phyloP scores from a whole-genome alignment of 2,888 invertebrate species.

The Trissolcus japonicus region DNA sequence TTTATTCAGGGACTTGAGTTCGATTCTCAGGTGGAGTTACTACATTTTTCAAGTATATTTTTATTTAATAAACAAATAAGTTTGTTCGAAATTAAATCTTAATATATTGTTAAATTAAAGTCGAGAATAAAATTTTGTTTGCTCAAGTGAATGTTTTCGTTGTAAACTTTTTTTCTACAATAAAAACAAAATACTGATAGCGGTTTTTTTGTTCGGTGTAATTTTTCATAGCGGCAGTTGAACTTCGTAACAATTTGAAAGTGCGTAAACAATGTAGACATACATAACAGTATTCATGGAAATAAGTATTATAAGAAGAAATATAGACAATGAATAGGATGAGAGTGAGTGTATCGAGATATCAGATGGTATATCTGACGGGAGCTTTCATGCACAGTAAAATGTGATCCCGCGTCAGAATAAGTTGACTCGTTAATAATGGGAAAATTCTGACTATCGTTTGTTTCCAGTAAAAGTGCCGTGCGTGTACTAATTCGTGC shows the following conservation, averaged over 20 bases:
- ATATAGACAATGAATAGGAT: not conserved
- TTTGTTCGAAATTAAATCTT: no score
- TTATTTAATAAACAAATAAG: no score
- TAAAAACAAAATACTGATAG: not conserved
- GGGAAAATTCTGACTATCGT: conserved; percentile 46
- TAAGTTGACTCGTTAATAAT: conserved; percentile 31
- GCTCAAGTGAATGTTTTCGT: no score
- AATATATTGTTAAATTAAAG: no score
- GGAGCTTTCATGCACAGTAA: conserved; percentile 19
- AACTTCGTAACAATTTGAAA: no score
- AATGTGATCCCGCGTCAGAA: conserved; percentile 41
- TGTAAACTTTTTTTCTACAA: not conserved
- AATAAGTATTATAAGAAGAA: not conserved
- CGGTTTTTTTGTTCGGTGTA: no score
- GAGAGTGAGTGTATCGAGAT: conserved; percentile 32
- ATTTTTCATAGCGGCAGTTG: not conserved
- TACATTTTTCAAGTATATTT: no score
- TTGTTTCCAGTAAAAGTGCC: conserved; percentile 46
- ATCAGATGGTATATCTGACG: conserved; percentile 22
- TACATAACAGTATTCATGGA: no score
- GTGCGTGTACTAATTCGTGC: conserved; percentile 9
- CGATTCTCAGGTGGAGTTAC: no score
- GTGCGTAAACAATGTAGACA: no score
- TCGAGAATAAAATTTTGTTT: no score
- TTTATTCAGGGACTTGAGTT: no score